Base-by-base conservation (phyloP, 2,888 invertebrate species). In the Aquatica leii region DNA sequence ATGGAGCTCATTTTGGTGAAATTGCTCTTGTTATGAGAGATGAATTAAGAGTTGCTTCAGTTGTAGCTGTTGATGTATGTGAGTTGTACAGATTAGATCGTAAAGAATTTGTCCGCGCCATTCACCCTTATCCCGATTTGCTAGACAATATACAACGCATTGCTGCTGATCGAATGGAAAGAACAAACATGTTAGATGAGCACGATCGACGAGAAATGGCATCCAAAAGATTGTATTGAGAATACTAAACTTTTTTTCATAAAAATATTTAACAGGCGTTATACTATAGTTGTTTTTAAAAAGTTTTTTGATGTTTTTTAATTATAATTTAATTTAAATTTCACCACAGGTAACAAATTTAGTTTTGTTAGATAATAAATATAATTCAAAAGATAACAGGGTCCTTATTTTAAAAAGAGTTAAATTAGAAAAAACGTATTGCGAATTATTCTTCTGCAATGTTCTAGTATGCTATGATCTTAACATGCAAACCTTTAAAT, bases 1-100 rank as follows among this genome's bases (percentile, higher is more conserved):
- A 88, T 67, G 88, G 88, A 0, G 85, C 80, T 21, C 79, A 83
- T 70, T 85, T 85, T 70, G 85, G 85, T 0, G 85, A 85, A 74
- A 77, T 81, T 41, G 81, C 82, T 9, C 68, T 85, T 40, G 76
- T 85, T 35, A 76, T 75, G 31, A 77, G 76, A 43, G 77, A 79
- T 41, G 74, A 75, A 18, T 68, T 74, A 37, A 72, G 82, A 52
- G 77, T 80, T 11, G 81, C 82, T 31, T 77, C 80, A 6, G 81
- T 82, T 12, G 71, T 81, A 35, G 82, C 82, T 0, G 78, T 80
- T 1, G 82, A 82, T 72, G 77, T 77, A 6, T 82, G 81, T 21
- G 82, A 82, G 72, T 72, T 83, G 21, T 82, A 81, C 66, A 73
- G 80, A 52, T 71, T 83, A 57, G 81, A 82, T 62, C 75, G 80